Evolutionary conservation across 2,797 vertebrate genomes (phyloP), one percentile per base, ranked within the genome.

Genomic region (Smutsia temminckii): DNA sequence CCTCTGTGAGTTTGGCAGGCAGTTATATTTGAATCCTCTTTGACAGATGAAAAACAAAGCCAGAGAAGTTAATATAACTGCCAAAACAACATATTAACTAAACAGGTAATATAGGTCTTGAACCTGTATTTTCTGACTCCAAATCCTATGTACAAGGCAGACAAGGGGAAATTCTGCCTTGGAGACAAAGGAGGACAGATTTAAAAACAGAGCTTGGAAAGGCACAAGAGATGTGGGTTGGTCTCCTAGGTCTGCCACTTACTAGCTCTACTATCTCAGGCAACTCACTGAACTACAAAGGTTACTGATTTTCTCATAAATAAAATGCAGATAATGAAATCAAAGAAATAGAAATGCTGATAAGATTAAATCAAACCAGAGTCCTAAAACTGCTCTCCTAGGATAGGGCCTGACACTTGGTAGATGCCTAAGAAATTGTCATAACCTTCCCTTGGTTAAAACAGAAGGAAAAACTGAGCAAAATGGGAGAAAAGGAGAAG

Each of bases 81-180:
- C n/a, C 21, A 20, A 80, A 53, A 66, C 46, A 81, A 83, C 21
- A 55, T 0, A 37, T 29, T 27, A 63, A 79, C 0, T 34, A 42
- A 87, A 40, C 10, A 23, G 21, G 75, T 20, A 18, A 37, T 25
- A 10, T 5, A 0, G 42, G 25, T 79, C n/a, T 55, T 68, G 27
- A 80, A 37, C 75, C 18, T 72, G 6, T 20, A 42, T 57, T 86
- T 9, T 57, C 57, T 77, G 55, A 86, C 55, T 37, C 46, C 40
- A 77, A 21, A 68, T n/a, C 49, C 34, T 2, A 29, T 12, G 71
- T 72, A 81, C 71, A 77, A 95, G 86, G 63, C 66, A 79, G 90
- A 93, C 72, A 81, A 92, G 66, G 34, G 25, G 92, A 87, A 69
- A 85, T 74, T 90, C 87, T 57, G 40, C 49, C 53, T 29, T 37